Evolutionary conservation across 2,888 invertebrate genomes (phyloP), one percentile per base, ranked within the genome.

Genomic region (Glyphotaelius pellucidus): DNA sequence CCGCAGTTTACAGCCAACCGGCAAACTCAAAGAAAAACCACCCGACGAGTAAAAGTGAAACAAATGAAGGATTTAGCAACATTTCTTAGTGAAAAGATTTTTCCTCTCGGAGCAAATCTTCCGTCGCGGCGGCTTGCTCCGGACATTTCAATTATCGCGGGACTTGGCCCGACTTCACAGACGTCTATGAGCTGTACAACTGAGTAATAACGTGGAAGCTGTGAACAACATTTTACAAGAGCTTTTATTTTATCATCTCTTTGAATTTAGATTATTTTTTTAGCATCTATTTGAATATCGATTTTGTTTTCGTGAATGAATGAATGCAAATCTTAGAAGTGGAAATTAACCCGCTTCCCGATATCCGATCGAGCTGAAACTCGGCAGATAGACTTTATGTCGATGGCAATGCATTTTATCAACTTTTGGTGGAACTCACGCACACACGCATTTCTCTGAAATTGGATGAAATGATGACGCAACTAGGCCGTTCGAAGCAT

Each of bases 81-180:
- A 84, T 84, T 84, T 84, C 84, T 31, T 84, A 25, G 87, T 32
- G 52, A 47, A 67, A 47, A 42, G 52, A 52, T 87, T 88, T 32
- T 90, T 90, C 79, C 79, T 84, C 90, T 47, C 52, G 52, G n/a
- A 92, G 92, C 79, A 89, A 84, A 92, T 92, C 90, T 81, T 31
- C 80, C 79, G 80, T 83, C 79, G 80, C 38, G 47, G 86, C 38
- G 31, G 85, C 87, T 92, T 89, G 89, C 52, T 89, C 52, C 80
- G 92, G 92, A 92, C 89, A 90, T 92, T 90, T 92, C 91, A 89
- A 91, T 92, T 92, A 89, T 89, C 83, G 89, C 89, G 80, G 79
- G 83, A n/a, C 25, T n/a, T 85, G 30, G 12, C 30, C 25, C 15
- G 80, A 42, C 87, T 47, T 9, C 38, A 79, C 89, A 89, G 89